Conservation (phyloP, 1,140 invertebrate species). For the Anastrepha obliqua region DNA sequence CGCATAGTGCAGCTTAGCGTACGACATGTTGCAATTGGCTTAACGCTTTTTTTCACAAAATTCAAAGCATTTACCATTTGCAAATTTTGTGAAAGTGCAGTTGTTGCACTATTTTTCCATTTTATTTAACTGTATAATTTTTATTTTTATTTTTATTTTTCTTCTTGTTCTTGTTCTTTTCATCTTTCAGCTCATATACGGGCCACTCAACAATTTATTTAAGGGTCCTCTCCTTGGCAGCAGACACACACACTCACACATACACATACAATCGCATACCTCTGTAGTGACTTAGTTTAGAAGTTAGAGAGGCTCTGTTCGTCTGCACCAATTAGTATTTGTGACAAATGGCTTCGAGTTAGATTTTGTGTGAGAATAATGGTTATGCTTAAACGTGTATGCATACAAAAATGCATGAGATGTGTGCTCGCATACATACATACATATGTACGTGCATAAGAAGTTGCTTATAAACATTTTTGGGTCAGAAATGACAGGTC, state of each 20-base stretch:
- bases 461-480: no score
- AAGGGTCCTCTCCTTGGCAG: neutral
- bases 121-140: neutral
- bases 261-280: neutral
- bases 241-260: neutral
- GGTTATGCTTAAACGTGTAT: neutral
- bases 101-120: neutral
- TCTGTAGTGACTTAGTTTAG: neutral
- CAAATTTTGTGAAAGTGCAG: constrained; percentile 48
- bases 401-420: neutral
- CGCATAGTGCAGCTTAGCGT: neutral
- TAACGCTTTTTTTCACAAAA: neutral
- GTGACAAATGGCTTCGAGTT: constrained; percentile 24
- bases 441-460: no score
- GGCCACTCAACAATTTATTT: constrained; percentile 15
- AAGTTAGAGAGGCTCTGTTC: constrained; percentile 21
- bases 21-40: neutral
- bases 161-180: neutral
- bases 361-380: constrained; percentile 28
- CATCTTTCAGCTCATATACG: neutral
- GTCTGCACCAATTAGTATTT: constrained; percentile 31
- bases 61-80: constrained; percentile 32
- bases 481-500: no score
- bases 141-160: neutral
- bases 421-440: neutral